phyloP scores from a whole-genome alignment of 2,797 vertebrate genomes.

The Helarctos malayanus region DNA sequence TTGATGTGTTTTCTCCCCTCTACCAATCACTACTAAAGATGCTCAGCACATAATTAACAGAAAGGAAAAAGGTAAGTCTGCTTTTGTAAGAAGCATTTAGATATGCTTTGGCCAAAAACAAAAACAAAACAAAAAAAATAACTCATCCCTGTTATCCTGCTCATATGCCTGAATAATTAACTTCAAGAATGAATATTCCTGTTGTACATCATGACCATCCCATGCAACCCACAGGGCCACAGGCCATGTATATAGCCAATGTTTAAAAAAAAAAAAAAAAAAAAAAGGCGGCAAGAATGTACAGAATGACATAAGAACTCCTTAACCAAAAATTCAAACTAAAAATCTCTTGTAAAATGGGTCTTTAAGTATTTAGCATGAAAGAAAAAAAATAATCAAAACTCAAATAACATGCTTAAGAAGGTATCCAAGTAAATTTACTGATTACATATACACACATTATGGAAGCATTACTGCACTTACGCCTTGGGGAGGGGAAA shows the following conservation, averaged over 20 bases:
- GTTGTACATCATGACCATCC: neutral
- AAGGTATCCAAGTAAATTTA: neutral
- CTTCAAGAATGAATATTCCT: neutral
- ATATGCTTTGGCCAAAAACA: neutral
- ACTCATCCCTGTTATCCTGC: neutral
- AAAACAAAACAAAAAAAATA: neutral
- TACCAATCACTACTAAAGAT: neutral
- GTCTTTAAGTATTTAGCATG: neutral
- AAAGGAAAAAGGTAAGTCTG: neutral
- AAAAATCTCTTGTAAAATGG: slow-evolving; percentile 26
- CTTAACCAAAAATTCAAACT: slow-evolving; percentile 29
- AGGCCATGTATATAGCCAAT: accelerated
- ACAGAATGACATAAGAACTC: neutral
- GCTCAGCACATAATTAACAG: neutral
- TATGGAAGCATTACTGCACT: neutral
- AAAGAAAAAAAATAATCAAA: slow-evolving; percentile 31
- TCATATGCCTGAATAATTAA: neutral
- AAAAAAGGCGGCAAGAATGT: neutral
- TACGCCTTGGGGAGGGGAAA: neutral
- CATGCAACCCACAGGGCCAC: neutral
- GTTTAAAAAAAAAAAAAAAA: neutral
- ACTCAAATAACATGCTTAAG: neutral
- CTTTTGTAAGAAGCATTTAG: neutral
- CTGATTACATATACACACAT: neutral
- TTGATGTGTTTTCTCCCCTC: neutral